Percentiles rank a stretch among this genome's conserved stretches.
Evolutionary conservation across 1,140 invertebrate species (phyloP).

Genomic region (Aphaenogaster floridana): DNA sequence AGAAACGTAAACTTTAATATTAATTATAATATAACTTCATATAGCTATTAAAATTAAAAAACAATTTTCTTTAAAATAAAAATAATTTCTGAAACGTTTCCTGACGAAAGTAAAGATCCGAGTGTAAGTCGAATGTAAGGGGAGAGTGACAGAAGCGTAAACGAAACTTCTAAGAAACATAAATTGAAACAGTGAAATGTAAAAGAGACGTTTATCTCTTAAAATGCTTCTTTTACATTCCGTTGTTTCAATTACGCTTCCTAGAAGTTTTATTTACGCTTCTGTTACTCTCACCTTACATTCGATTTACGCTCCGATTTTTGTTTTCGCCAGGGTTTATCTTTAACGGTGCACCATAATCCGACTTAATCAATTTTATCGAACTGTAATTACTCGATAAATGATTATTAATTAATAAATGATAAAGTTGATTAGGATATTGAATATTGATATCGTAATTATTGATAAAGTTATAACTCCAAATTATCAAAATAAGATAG

Average conservation of each 20-base stretch:
- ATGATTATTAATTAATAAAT: not conserved
- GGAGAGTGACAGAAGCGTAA: no score
- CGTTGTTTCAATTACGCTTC: no score
- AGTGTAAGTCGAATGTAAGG: no score
- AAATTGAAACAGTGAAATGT: no score
- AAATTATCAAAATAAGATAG: conserved; percentile 27
- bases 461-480: not conserved
- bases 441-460: not conserved
- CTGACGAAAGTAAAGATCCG: no score
- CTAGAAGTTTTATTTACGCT: no score
- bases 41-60: conserved; percentile 1
- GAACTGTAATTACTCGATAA: conserved; percentile 1
- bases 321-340: no score
- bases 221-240: no score
- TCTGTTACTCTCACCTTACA: no score
- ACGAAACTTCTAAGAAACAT: no score
- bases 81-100: not conserved
- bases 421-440: not conserved
- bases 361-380: conserved; percentile 15
- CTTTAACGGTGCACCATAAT: not conserved
- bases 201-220: no score
- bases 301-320: no score
- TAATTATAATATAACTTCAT: not conserved
- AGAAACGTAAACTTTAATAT: not conserved
- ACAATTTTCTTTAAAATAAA: not conserved